phyloP scores from a whole-genome alignment of 2,888 invertebrate genomes.

The Thereva unica region DNA sequence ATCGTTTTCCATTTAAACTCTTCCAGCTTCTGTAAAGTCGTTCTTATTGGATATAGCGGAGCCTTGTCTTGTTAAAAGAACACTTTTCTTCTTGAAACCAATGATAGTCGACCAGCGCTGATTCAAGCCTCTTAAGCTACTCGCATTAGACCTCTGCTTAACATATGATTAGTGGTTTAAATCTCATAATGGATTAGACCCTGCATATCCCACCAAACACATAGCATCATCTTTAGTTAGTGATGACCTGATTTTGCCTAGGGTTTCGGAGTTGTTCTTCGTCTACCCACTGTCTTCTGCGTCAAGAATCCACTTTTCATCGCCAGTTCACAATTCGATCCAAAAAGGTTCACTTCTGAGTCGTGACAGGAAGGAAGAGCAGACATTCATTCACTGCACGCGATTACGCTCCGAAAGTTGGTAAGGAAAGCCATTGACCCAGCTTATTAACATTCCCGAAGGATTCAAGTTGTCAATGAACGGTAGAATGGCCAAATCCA shows the following conservation, averaged over 20 bases:
- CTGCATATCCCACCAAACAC: no score
- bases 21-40: no score
- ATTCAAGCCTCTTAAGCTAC: background rate
- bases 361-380: background rate
- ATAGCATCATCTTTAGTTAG: no score
- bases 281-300: background rate
- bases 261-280: background rate
- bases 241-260: no score
- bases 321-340: background rate
- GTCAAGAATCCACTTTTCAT: background rate
- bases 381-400: background rate
- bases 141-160: background rate
- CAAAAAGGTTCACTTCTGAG: slow-evolving; percentile 2
- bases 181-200: no score
- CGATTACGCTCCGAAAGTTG: background rate
- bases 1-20: no score
- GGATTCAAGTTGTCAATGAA: background rate
- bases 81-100: background rate
- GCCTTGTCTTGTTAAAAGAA: background rate
- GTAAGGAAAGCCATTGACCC: background rate
- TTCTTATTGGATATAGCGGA: no score
- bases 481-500: background rate
- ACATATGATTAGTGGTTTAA: background rate
- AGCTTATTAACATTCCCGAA: background rate
- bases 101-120: background rate